These are phyloP conservation scores for Drosophila rhopaloa DNA, from an alignment of 1,140 invertebrate genomes.

Conservation along the genomic window DNA sequence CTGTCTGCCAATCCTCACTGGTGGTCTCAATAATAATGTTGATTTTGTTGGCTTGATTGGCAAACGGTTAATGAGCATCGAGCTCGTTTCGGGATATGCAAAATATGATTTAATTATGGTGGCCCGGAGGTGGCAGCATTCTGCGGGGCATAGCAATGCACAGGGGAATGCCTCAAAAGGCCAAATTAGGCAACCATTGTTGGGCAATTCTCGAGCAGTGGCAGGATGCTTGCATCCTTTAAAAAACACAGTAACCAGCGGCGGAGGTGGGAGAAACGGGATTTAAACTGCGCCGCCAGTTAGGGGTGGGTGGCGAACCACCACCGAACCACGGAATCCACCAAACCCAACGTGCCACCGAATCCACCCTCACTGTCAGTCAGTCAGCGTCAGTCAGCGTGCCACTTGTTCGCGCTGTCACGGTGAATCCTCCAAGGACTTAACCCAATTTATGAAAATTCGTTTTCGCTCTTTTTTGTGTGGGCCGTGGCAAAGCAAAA, in stretches of 20 bases:
- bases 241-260: constrained; percentile 33
- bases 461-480: constrained; percentile 41
- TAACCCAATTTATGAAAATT: constrained; percentile 83
- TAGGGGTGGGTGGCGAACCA: constrained; percentile 67
- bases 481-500: constrained; percentile 56
- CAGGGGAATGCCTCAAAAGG: constrained; percentile 66
- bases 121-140: constrained; percentile 22
- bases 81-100: constrained; percentile 69
- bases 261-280: constrained; percentile 9
- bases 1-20: constrained; percentile 34
- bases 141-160: constrained; percentile 56
- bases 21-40: constrained; percentile 57
- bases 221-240: constrained; percentile 30
- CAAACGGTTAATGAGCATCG: constrained; percentile 71
- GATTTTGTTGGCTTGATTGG: constrained; percentile 63
- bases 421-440: constrained; percentile 81
- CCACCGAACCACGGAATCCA: constrained; percentile 19
- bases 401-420: constrained; percentile 81
- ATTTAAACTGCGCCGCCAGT: constrained; percentile 59
- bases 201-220: constrained; percentile 56
- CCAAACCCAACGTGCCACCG: constrained; percentile 23
- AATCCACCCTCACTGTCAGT: constrained; percentile 46
- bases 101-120: constrained; percentile 81
- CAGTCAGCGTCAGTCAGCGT: constrained; percentile 60
- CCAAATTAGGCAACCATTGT: constrained; percentile 75